These are phyloP conservation scores for Melikaiella ostensackeni DNA, from an alignment of 2,888 invertebrate genomes.

Conservation along the genomic window DNA sequence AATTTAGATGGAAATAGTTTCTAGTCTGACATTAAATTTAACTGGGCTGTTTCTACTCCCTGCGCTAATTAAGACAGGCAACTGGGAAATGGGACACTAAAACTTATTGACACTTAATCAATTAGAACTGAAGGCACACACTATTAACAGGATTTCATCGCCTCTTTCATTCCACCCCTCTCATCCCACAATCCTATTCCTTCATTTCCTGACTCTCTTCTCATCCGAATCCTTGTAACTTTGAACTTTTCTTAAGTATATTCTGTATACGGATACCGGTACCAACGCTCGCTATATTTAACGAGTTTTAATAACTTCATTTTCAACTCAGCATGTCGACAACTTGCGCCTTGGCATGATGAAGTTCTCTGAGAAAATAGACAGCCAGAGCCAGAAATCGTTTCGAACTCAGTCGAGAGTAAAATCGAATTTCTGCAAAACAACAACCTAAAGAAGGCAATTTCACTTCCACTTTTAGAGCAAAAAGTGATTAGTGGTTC, in stretches of 20 bases:
- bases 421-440: not conserved
- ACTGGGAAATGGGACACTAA: constrained; percentile 29
- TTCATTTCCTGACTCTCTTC: not conserved
- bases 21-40: not conserved
- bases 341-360: not conserved
- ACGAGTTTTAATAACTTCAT: constrained; percentile 13
- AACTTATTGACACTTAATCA: constrained; percentile 35
- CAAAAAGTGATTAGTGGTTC: no score
- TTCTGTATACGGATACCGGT: not conserved
- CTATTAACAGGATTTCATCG: not conserved
- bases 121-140: constrained; percentile 22
- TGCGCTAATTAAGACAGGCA: constrained; percentile 16
- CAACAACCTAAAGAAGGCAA: not conserved
- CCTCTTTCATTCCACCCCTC: not conserved
- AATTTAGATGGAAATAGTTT: constrained; percentile 19
- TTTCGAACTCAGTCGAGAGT: not conserved
- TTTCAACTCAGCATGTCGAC: not conserved
- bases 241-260: not conserved
- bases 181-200: not conserved
- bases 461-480: not conserved
- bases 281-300: not conserved
- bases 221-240: not conserved
- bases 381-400: not conserved
- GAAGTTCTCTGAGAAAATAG: not conserved
- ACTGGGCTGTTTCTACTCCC: not conserved